Conservation (phyloP, 2,797 vertebrate species). For the Protosalanx chinensis region DNA sequence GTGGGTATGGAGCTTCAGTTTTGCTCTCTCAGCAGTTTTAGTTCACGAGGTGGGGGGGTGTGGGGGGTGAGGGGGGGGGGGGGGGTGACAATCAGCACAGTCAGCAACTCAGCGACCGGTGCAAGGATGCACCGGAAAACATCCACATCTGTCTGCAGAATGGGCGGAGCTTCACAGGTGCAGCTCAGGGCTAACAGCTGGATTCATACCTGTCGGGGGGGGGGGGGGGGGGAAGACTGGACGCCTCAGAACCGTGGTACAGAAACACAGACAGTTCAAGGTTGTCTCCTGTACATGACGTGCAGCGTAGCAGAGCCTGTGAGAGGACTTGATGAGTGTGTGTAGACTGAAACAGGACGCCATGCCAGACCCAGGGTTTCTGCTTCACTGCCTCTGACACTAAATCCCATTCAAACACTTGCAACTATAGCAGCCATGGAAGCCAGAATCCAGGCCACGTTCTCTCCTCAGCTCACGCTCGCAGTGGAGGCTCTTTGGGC, state of each 20-base stretch:
- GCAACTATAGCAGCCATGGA: conserved; percentile 19
- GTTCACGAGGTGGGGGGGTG: conserved; percentile 15
- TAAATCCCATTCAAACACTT: conserved; percentile 21
- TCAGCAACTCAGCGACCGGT: conserved; percentile 52
- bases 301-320: background rate
- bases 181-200: conserved; percentile 10
- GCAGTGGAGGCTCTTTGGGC: conserved; percentile 27
- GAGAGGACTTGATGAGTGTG: background rate
- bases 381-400: conserved; percentile 14
- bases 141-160: conserved; percentile 50
- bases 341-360: conserved; percentile 1
- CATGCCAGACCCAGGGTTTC: background rate
- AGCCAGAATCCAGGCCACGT: conserved; percentile 26
- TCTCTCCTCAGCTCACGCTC: background rate
- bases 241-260: background rate
- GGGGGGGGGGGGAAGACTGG: background rate
- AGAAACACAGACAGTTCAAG: background rate
- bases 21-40: conserved; percentile 47
- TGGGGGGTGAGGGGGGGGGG: background rate
- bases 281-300: background rate
- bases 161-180: conserved; percentile 35
- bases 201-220: background rate
- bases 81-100: conserved; percentile 40
- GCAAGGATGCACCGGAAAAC: conserved; percentile 35
- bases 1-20: background rate